Conservation (phyloP, 2,888 invertebrate species). For the Galeopsomyia nigrocyanea region DNA sequence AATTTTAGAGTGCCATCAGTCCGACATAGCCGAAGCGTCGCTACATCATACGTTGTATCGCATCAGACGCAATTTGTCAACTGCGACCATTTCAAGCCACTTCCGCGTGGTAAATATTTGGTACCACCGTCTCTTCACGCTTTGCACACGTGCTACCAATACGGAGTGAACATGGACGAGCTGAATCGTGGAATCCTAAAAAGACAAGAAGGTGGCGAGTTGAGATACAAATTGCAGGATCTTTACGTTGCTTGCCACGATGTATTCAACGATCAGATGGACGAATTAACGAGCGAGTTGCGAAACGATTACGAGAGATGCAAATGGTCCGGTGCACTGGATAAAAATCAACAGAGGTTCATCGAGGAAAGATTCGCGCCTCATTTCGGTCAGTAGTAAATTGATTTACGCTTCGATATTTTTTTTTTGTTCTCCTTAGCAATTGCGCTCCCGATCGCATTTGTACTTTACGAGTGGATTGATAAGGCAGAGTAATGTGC, state of each 20-base stretch:
- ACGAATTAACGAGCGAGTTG: constrained; percentile 29
- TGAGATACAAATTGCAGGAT: constrained; percentile 19
- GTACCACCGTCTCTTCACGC: not conserved
- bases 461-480: not conserved
- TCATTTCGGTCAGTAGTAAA: constrained; percentile 1
- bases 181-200: not conserved
- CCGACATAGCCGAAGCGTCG: not conserved
- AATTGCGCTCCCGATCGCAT: too few species aligned
- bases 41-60: constrained; percentile 1
- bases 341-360: not conserved
- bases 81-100: constrained; percentile 20
- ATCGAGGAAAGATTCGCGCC: constrained; percentile 19
- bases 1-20: not conserved
- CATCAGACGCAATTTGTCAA: constrained; percentile 20
- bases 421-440: constrained; percentile 11
- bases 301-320: constrained; percentile 17
- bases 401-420: constrained; percentile 18
- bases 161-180: constrained; percentile 2
- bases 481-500: constrained; percentile 25
- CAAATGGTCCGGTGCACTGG: not conserved
- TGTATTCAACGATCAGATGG: constrained; percentile 8
- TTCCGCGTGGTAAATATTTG: constrained; percentile 16
- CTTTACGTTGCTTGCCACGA: constrained; percentile 22
- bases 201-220: not conserved
- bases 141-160: constrained; percentile 26